Evolutionary conservation across 2,113 vertebrate genomes (phyloP).

Genomic region (Guaruba guarouba): DNA sequence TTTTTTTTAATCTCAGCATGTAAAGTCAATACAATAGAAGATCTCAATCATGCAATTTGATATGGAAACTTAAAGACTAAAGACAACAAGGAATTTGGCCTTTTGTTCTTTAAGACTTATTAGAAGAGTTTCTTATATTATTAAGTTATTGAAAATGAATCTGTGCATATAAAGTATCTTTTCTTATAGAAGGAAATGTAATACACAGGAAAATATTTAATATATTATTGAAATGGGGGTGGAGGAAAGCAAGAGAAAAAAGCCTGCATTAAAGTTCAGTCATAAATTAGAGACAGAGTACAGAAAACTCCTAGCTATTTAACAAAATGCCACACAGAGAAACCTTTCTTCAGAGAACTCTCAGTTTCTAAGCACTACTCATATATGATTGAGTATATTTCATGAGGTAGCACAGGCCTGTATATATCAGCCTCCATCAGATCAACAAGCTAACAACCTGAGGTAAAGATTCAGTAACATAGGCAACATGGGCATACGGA

Average conservation of each 20-base stretch:
- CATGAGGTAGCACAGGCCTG: not conserved
- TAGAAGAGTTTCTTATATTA: not conserved
- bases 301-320: not conserved
- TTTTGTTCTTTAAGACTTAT: not conserved
- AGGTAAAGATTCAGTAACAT: not conserved
- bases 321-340: not conserved
- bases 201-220: not conserved
- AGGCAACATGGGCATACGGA: too few relatives aligned
- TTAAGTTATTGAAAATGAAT: not conserved
- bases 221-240: not conserved
- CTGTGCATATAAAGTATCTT: not conserved
- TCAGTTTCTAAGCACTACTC: not conserved
- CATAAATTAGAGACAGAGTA: not conserved
- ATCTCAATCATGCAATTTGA: not conserved
- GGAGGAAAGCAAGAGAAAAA: not conserved
- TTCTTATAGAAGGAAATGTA: not conserved
- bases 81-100: not conserved
- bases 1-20: not conserved
- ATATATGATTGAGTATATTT: not conserved
- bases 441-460: not conserved
- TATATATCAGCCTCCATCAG: not conserved
- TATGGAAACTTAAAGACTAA: not conserved
- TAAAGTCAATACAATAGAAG: not conserved
- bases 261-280: not conserved
- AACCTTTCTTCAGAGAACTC: not conserved